Conservation (phyloP, 2,888 invertebrate genomes). For the Ochropleura leucogaster region DNA sequence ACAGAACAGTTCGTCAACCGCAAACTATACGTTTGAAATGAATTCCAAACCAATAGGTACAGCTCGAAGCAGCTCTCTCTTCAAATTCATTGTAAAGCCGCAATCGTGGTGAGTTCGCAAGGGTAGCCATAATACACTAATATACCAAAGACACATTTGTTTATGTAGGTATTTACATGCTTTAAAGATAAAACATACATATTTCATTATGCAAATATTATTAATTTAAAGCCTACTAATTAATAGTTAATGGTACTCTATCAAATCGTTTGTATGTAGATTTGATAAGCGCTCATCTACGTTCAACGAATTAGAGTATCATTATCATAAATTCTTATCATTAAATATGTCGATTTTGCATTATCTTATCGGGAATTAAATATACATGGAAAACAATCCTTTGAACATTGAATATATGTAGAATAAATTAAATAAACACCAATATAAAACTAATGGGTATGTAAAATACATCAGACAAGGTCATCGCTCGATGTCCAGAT, state of each 20-base stretch:
- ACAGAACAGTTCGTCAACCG: not conserved
- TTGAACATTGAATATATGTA: not conserved
- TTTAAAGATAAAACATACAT: conserved; percentile 22
- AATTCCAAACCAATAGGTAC: conserved; percentile 6
- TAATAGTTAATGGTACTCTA: conserved; percentile 35
- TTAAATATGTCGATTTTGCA: conserved; percentile 11
- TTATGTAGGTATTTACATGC: not conserved
- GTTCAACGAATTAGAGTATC: not conserved
- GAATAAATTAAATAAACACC: conserved; percentile 1
- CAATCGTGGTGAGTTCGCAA: not conserved
- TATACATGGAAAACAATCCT: conserved; percentile 1
- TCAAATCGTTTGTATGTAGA: conserved; percentile 39
- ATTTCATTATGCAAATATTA: conserved; percentile 25
- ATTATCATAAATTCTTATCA: conserved; percentile 16
- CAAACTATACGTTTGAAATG: not conserved
- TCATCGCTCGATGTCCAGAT: conserved; percentile 10
- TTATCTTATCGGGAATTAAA: conserved; percentile 16
- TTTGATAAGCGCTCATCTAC: conserved; percentile 8
- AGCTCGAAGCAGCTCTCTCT: too few species aligned
- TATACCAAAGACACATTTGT: not conserved
- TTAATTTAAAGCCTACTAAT: conserved; percentile 37
- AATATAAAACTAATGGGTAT: conserved; percentile 6
- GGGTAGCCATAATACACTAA: not conserved
- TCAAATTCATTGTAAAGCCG: not conserved
- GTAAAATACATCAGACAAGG: conserved; percentile 42